Evolutionary conservation across 2,797 vertebrate genomes (phyloP), one percentile per base, ranked within the genome.

Genomic region (Sebastes hopkinsi): DNA sequence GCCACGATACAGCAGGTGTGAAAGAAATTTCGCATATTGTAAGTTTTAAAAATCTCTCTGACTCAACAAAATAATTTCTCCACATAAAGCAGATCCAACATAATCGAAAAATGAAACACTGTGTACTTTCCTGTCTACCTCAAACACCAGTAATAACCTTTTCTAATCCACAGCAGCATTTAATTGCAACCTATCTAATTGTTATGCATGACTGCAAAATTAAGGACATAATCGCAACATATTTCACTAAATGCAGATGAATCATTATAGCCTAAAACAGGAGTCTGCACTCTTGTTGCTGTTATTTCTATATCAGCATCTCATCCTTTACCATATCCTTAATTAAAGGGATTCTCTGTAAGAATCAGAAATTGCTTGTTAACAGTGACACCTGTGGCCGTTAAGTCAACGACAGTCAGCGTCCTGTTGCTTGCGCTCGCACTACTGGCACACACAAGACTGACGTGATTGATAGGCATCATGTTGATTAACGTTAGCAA

Each of bases 191-290:
- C 22, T 59, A 32, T 72, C 38, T 61, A 56, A 74, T 23, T 66
- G 16, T 75, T 52, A 78, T 75, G 20, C 11, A 67, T 67, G 59
- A 18, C 34, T 72, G 11, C 27, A 58, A 73, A 67, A 29, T 66
- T 27, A 67, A 79, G 22, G 52, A 30, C 10, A 36, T 52, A 65
- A 74, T 85, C 36, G 16, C 20, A 58, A 32, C 30, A 46, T 29
- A 16, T 71, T 70, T 75, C 23, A 81, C 42, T 25, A 23, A 10
- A 75, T 59, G 32, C 38, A 70, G 46, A 71, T 87, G 32, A 65
- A 72, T 75, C 29, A 42, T 30, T 5, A 5, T 4, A 18, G 14
- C 50, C 55, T 58, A 69, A 27, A 76, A 10, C 2, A n/a, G 20
- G 7, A 8, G 16, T 66, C 42, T 58, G 2, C 18, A 54, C 25